phyloP scores from a whole-genome alignment of 1,140 invertebrate species.

The Caenorhabditis inopinata region DNA sequence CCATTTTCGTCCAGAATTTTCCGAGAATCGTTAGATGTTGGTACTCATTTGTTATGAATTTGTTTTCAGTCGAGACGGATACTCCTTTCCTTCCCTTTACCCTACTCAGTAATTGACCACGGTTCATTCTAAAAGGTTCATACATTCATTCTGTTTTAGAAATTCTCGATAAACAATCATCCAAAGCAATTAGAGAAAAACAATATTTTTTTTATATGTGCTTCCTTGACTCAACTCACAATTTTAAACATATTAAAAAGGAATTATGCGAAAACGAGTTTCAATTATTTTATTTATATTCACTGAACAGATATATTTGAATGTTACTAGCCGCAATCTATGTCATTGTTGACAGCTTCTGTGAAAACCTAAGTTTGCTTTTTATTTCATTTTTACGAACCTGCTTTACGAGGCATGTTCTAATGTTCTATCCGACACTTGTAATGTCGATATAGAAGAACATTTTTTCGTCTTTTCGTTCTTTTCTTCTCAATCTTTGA shows the following conservation, averaged over 20 bases:
- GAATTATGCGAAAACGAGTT: too few species aligned
- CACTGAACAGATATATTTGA: too few species aligned
- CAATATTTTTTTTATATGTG: too few species aligned
- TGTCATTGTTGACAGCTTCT: too few species aligned
- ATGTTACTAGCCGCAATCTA: too few species aligned
- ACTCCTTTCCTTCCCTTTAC: not conserved
- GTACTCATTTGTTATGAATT: constrained; percentile 20
- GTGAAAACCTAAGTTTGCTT: not conserved
- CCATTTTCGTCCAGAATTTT: not conserved
- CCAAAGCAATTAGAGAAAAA: not conserved
- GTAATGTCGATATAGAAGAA: not conserved
- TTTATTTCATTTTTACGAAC: not conserved
- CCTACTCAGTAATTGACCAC: not conserved
- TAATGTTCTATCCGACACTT: constrained; percentile 26
- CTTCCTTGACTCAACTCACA: too few species aligned
- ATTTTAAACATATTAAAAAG: too few species aligned
- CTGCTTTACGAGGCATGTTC: constrained; percentile 24
- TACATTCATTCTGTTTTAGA: not conserved
- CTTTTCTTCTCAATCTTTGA: not conserved
- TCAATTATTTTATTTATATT: too few species aligned
- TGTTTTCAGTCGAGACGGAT: not conserved
- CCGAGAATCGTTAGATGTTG: not conserved
- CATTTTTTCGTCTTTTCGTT: not conserved
- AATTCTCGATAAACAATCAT: not conserved
- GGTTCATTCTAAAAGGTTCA: not conserved